These are phyloP conservation scores for Geophilus truncorum DNA, from an alignment of 2,888 invertebrate species.

Conservation along the genomic window DNA sequence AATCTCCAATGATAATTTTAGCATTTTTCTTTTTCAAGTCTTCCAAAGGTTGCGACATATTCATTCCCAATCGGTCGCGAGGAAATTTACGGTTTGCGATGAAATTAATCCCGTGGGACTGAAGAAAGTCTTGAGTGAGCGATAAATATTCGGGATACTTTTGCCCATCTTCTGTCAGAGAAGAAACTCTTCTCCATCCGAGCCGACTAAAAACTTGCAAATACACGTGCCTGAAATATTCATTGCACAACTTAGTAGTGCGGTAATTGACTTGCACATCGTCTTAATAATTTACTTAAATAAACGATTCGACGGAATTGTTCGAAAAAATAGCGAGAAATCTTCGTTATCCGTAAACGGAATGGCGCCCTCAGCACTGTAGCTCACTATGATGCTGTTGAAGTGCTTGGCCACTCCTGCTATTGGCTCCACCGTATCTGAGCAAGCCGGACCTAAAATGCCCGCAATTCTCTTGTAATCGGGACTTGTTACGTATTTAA, in stretches of 20 bases:
- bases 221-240: conserved; percentile 56
- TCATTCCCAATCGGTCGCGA: conserved; percentile 54
- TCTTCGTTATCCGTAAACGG: conserved; percentile 60
- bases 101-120: conserved; percentile 59
- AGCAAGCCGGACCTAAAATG: conserved; percentile 72
- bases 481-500: conserved; percentile 60
- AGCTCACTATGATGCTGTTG: conserved; percentile 66
- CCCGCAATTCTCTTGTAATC: conserved; percentile 60
- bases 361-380: conserved; percentile 70
- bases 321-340: conserved; percentile 73
- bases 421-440: conserved; percentile 72
- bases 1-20: conserved; percentile 72
- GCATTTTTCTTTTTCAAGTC: conserved; percentile 62
- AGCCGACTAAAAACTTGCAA: conserved; percentile 57
- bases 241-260: neutral
- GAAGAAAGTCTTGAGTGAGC: conserved; percentile 61
- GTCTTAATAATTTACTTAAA: conserved; percentile 53
- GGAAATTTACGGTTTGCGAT: conserved; percentile 66
- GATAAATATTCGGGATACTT: conserved; percentile 72
- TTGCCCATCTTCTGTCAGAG: conserved; percentile 72
- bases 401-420: conserved; percentile 70
- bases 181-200: conserved; percentile 66
- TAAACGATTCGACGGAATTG: conserved; percentile 70
- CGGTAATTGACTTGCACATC: neutral
- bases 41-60: conserved; percentile 62